Evolutionary conservation across 37 sponge, comb jelly and placozoan species (phyloP).

Genomic region (Sycon ciliatum): DNA sequence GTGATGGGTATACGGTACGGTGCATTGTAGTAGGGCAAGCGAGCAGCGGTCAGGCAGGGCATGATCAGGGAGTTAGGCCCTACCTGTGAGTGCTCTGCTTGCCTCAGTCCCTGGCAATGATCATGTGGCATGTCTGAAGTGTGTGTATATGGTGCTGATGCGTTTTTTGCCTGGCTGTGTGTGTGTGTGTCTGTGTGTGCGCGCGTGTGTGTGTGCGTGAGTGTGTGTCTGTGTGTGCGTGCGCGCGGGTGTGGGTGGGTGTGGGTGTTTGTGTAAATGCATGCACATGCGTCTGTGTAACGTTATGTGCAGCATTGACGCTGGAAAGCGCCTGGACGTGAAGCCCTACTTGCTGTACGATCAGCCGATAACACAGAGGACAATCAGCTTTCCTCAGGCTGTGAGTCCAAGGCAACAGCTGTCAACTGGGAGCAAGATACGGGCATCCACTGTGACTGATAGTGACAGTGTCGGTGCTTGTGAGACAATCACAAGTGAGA

Average conservation of each 20-base stretch:
- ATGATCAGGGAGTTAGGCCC: no score
- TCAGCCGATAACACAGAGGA: conserved; percentile 22
- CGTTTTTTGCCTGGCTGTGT: conserved; percentile 25
- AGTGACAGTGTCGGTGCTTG: no score
- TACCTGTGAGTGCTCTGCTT: no score
- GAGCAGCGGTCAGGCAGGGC: no score
- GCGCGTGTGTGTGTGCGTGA: conserved; percentile 33
- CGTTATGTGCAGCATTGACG: conserved; percentile 61
- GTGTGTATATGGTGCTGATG: conserved; percentile 21
- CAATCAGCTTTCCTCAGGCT: conserved; percentile 16
- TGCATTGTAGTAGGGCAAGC: no score
- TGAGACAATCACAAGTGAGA: no score
- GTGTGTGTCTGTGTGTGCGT: conserved; percentile 37
- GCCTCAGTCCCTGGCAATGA: no score
- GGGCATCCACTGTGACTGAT: no score
- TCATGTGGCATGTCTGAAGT: no score
- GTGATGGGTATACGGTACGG: no score
- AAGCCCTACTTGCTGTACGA: conserved; percentile 42
- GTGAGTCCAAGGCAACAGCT: not conserved
- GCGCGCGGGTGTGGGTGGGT: conserved; percentile 25
- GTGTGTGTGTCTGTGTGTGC: conserved; percentile 33
- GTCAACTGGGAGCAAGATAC: no score
- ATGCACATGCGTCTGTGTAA: conserved; percentile 44
- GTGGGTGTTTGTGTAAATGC: conserved; percentile 23
- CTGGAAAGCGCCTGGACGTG: conserved; percentile 30